Evolutionary conservation across 2,797 vertebrate genomes (phyloP).

Genomic region (Halcyon smyrnensis): DNA sequence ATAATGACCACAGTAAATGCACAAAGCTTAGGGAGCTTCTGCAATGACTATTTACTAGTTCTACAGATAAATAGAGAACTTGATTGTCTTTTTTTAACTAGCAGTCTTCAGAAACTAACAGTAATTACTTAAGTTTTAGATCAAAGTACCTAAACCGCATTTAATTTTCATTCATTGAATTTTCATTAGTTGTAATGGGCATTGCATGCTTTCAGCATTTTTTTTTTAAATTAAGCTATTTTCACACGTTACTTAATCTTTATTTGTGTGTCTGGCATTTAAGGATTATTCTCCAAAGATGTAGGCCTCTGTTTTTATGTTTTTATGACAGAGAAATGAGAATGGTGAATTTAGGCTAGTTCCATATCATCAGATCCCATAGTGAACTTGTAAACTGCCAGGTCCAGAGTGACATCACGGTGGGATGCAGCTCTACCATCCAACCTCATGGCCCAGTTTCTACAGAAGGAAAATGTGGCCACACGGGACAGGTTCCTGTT

Average conservation of each 20-base stretch:
- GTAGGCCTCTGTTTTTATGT: not conserved
- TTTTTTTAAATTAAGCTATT: not conserved
- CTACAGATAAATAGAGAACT: not conserved
- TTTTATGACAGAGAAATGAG: not conserved
- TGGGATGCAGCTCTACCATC: not conserved
- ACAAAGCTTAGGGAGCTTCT: not conserved
- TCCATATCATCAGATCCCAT: not conserved
- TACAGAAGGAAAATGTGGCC: not conserved
- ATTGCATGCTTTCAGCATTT: not conserved
- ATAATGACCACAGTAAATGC: not conserved
- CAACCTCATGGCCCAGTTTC: not conserved
- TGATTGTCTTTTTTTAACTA: not conserved
- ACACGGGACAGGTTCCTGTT: not conserved
- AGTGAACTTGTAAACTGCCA: not conserved
- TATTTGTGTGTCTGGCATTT: not conserved
- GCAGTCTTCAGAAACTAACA: not conserved
- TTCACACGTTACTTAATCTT: not conserved
- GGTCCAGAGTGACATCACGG: not conserved
- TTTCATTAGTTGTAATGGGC: not conserved
- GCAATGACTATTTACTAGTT: not conserved
- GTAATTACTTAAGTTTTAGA: not conserved
- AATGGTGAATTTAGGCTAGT: not conserved
- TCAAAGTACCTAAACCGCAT: not conserved
- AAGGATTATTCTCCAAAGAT: not conserved
- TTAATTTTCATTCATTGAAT: not conserved